A percentile compares a stretch with the other conserved stretches of the same genome.
Evolutionary conservation across 2,888 invertebrate genomes (phyloP).

Genomic region (Flexamia atlantica): DNA sequence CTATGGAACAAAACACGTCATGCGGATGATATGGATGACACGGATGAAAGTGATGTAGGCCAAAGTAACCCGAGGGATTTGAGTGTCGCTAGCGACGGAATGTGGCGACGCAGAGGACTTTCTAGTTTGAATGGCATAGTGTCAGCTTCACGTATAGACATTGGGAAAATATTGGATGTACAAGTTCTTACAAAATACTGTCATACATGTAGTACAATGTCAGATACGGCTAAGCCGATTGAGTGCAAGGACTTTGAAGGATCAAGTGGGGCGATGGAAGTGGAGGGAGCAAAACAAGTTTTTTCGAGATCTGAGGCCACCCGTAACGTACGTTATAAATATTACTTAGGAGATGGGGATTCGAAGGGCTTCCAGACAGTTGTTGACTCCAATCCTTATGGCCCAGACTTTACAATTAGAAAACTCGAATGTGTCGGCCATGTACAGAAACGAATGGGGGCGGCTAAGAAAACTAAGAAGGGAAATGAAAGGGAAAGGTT

Average conservation of each 20-base stretch:
- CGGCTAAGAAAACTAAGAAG: slow-evolving; percentile 8
- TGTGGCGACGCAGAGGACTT: neutral
- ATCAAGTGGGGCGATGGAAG: slow-evolving; percentile 23
- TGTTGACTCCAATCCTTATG: slow-evolving; percentile 18
- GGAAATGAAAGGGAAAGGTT: neutral
- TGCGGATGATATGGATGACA: too few species aligned
- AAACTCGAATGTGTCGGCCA: slow-evolving; percentile 39
- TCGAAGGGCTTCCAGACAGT: slow-evolving; percentile 12
- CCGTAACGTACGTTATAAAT: slow-evolving; percentile 14
- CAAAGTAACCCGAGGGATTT: too few species aligned
- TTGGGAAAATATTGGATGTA: slow-evolving; percentile 2
- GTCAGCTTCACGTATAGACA: neutral
- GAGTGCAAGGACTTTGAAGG: neutral
- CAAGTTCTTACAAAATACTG: slow-evolving; percentile 2
- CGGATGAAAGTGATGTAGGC: too few species aligned
- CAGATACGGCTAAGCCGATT: neutral
- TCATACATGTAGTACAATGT: neutral
- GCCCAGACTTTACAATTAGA: neutral
- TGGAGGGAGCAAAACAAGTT: slow-evolving; percentile 14
- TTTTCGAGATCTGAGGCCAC: slow-evolving; percentile 25
- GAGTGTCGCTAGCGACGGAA: too few species aligned
- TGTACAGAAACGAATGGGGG: slow-evolving; percentile 35
- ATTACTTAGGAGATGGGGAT: slow-evolving; percentile 37
- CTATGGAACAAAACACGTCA: too few species aligned
- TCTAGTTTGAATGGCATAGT: neutral